Percentiles rank a stretch among this genome's conserved stretches.
phyloP scores from a whole-genome alignment of 2,797 vertebrate species.

The Bucorvus abyssinicus region DNA sequence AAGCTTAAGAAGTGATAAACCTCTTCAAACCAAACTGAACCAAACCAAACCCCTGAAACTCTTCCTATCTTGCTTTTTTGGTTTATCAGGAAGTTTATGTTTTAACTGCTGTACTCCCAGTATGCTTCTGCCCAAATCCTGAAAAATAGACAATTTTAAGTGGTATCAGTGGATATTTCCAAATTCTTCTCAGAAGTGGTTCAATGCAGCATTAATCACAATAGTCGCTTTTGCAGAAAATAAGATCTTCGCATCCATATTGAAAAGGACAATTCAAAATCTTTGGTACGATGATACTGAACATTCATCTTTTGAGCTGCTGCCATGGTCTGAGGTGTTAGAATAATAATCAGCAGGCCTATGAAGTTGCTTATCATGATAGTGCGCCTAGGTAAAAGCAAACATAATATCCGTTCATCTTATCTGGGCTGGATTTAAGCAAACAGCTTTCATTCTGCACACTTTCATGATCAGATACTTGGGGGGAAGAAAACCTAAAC shows the following conservation, averaged over 20 bases:
- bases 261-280: background rate
- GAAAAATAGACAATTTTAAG: background rate
- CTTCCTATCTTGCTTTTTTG: background rate
- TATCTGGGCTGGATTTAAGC: background rate
- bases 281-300: background rate
- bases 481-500: background rate
- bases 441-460: background rate
- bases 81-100: background rate
- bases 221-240: background rate
- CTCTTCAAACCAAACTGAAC: background rate
- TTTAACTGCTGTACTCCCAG: background rate
- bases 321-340: background rate
- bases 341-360: background rate
- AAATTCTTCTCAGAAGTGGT: background rate
- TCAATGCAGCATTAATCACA: background rate
- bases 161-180: background rate
- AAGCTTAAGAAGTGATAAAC: background rate
- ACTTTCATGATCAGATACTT: background rate
- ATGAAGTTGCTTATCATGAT: background rate
- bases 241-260: background rate
- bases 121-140: background rate
- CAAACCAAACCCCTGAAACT: background rate
- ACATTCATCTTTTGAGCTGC: background rate
- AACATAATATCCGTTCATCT: background rate
- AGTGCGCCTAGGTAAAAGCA: background rate